phyloP scores from a whole-genome alignment of 2,113 vertebrate genomes.

The Cyprinus carpio region DNA sequence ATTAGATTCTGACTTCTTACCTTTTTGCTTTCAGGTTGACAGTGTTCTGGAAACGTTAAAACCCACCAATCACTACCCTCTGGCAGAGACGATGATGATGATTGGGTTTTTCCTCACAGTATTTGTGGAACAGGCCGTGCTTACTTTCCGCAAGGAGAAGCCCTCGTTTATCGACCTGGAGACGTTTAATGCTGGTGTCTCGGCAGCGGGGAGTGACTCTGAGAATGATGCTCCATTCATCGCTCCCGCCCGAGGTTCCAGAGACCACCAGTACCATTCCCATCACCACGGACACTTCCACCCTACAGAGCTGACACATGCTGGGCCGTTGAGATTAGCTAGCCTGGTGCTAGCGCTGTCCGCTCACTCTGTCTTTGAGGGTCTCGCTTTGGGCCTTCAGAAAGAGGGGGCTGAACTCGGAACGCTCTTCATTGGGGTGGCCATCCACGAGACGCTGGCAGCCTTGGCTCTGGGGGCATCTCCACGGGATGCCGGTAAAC shows the following conservation, averaged over 20 bases:
- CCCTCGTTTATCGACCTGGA: constrained; percentile 75
- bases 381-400: constrained; percentile 89
- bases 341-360: constrained; percentile 86
- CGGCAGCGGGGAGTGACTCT: constrained; percentile 88
- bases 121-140: constrained; percentile 87
- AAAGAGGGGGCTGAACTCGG: constrained; percentile 79
- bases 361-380: constrained; percentile 88
- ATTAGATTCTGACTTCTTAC: background rate
- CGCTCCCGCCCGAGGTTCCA: constrained; percentile 50
- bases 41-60: constrained; percentile 76
- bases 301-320: constrained; percentile 70
- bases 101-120: constrained; percentile 89
- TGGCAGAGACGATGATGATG: constrained; percentile 91
- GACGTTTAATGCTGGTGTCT: constrained; percentile 87
- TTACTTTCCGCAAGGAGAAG: constrained; percentile 84
- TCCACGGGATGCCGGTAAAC: constrained; percentile 78
- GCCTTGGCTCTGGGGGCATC: constrained; percentile 83
- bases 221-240: constrained; percentile 91
- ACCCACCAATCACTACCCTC: constrained; percentile 80
- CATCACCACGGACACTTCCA: constrained; percentile 72
- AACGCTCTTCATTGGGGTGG: constrained; percentile 85
- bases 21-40: constrained; percentile 71
- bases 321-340: constrained; percentile 81
- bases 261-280: constrained; percentile 51
- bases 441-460: constrained; percentile 86